Evolutionary conservation across 1,140 invertebrate genomes (phyloP).

Genomic region (Neuroterus valhalla): DNA sequence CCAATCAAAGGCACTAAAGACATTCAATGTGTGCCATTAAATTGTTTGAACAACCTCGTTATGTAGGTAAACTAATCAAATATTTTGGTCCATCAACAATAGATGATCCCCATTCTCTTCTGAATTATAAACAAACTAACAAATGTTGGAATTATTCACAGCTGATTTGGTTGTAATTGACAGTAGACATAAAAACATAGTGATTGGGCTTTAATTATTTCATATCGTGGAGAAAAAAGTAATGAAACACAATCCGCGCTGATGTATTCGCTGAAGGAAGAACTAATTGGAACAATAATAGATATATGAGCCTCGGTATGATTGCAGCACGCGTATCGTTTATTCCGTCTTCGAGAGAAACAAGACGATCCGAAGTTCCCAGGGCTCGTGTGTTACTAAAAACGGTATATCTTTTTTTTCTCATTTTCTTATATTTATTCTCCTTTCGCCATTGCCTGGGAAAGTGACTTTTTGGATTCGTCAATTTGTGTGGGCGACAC

Average conservation of each 20-base stretch:
- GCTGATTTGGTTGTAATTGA: too few relatives aligned
- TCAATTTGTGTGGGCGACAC: conserved; percentile 42
- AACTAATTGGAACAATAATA: conserved; percentile 9
- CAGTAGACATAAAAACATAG: not conserved
- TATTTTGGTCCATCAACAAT: too few relatives aligned
- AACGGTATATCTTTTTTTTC: not conserved
- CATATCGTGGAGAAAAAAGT: not conserved
- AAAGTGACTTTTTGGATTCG: not conserved
- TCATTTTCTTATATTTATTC: not conserved
- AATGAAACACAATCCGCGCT: not conserved
- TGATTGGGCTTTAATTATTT: not conserved
- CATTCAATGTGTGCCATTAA: too few relatives aligned
- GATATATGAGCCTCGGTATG: not conserved
- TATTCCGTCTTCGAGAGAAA: conserved; percentile 38
- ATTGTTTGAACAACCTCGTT: too few relatives aligned
- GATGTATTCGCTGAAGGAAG: not conserved
- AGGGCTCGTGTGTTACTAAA: conserved; percentile 15
- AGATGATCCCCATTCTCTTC: too few relatives aligned
- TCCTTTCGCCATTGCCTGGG: not conserved
- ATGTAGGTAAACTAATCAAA: too few relatives aligned
- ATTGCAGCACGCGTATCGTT: conserved; percentile 40
- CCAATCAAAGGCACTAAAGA: not conserved
- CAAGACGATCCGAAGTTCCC: conserved; percentile 35
- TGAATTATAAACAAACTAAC: too few relatives aligned
- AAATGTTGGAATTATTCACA: too few relatives aligned